These are phyloP conservation scores for Conger conger DNA, from an alignment of 2,113 vertebrate species.

Conservation along the genomic window DNA sequence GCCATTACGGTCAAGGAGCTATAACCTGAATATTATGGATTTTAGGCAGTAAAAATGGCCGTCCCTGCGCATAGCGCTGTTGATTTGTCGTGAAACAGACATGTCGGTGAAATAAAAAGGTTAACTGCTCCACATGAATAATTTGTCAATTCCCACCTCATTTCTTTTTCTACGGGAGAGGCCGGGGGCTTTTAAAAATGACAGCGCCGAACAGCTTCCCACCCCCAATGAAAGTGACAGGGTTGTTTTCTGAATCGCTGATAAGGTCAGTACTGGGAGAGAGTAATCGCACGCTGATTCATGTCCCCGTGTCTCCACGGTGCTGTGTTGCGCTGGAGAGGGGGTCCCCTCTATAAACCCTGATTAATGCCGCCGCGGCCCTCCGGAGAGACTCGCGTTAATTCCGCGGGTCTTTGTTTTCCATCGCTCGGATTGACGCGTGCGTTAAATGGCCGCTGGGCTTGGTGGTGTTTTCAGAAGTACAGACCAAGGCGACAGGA, in stretches of 20 bases:
- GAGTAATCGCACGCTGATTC: slow-evolving; percentile 29
- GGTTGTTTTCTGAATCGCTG: slow-evolving; percentile 48
- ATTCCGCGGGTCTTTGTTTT: slow-evolving; percentile 63
- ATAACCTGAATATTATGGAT: background rate
- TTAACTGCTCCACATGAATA: background rate
- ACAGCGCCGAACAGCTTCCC: slow-evolving; percentile 10
- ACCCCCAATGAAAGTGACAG: slow-evolving; percentile 20
- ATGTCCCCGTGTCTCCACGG: slow-evolving; percentile 8
- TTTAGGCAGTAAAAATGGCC: background rate
- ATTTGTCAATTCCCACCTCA: slow-evolving; percentile 1
- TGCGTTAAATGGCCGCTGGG: slow-evolving; percentile 71
- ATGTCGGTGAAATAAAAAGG: background rate
- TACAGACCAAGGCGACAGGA: slow-evolving; percentile 48
- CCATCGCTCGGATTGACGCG: slow-evolving; percentile 63
- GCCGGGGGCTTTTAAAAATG: slow-evolving; percentile 34
- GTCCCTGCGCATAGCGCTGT: background rate
- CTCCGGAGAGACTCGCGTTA: slow-evolving; percentile 63
- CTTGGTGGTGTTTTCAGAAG: slow-evolving; percentile 61
- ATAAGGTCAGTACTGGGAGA: slow-evolving; percentile 45
- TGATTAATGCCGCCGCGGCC: slow-evolving; percentile 65
- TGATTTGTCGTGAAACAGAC: background rate
- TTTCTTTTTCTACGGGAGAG: background rate
- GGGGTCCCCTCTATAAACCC: slow-evolving; percentile 32
- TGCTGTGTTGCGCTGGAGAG: slow-evolving; percentile 23
- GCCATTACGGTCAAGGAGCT: background rate